phyloP scores from a whole-genome alignment of 1,140 invertebrate genomes.

The Babylonia areolata region DNA sequence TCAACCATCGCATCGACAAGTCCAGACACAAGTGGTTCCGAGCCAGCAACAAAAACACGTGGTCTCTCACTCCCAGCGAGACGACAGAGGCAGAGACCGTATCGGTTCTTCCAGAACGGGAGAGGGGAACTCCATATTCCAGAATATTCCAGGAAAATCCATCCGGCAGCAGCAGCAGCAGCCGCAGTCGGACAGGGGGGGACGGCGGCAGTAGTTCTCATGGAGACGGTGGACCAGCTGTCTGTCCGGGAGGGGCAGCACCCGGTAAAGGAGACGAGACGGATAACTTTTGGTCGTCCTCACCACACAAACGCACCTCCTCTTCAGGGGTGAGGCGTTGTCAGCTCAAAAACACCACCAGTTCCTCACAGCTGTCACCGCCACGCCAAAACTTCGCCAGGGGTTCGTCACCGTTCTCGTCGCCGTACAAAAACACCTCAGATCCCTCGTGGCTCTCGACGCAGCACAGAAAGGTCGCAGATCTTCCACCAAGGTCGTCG shows the following conservation, averaged over 20 bases:
- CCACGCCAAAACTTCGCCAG: no score
- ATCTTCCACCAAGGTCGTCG: neutral
- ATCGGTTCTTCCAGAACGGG: neutral
- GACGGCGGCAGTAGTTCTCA: neutral
- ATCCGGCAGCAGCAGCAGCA: no score
- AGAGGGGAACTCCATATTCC: neutral
- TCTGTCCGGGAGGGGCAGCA: neutral
- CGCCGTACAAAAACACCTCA: neutral
- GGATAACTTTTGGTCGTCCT: neutral
- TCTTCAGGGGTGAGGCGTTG: no score
- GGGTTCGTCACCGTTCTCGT: neutral
- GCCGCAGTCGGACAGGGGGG: neutral
- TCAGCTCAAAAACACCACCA: no score
- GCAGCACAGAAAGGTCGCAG: neutral
- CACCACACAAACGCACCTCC: neutral
- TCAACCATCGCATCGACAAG: conserved; percentile 70
- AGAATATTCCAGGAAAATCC: neutral
- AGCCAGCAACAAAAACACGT: neutral
- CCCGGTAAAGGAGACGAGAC: neutral
- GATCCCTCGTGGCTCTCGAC: neutral
- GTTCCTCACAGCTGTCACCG: no score
- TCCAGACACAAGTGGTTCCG: conserved; percentile 63
- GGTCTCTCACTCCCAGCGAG: neutral
- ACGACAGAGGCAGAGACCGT: conserved; percentile 5
- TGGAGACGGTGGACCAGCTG: neutral